A percentile compares a stretch with the other conserved stretches of the same genome.
Conservation (phyloP, 2,888 invertebrate species). For the Asteroscopus sphinx region DNA sequence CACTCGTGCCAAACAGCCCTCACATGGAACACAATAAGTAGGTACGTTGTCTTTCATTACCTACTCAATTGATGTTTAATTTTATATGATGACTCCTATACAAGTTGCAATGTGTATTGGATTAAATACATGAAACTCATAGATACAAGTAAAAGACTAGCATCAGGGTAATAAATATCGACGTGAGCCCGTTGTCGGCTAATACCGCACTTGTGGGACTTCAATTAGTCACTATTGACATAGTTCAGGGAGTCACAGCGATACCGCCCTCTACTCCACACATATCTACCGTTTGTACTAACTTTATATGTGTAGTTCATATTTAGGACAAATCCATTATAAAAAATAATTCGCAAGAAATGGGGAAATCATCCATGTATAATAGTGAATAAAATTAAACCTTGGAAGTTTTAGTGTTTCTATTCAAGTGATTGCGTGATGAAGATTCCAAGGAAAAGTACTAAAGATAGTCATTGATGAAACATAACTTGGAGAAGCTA, state of each 20-base stretch:
- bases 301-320: not conserved
- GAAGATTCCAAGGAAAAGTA: constrained; percentile 10
- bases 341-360: constrained; percentile 4
- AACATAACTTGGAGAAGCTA: constrained; percentile 63
- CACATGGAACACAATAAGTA: too few relatives aligned
- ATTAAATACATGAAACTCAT: constrained; percentile 71
- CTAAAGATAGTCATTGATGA: constrained; percentile 65
- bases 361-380: not conserved
- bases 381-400: constrained; percentile 1
- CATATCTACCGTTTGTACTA: constrained; percentile 26
- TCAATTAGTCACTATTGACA: constrained; percentile 85
- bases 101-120: constrained; percentile 59
- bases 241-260: constrained; percentile 69
- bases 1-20: too few relatives aligned
- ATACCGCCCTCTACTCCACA: constrained; percentile 59
- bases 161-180: constrained; percentile 64
- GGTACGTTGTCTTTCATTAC: too few relatives aligned
- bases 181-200: constrained; percentile 66
- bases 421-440: constrained; percentile 26
- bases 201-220: constrained; percentile 77
- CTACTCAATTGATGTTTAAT: too few relatives aligned
- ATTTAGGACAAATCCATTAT: not conserved
- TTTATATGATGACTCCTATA: not conserved
- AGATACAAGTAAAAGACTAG: constrained; percentile 55
- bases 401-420: constrained; percentile 21